phyloP scores from a whole-genome alignment of 2,797 vertebrate genomes.

The Pipistrellus nathusii region DNA sequence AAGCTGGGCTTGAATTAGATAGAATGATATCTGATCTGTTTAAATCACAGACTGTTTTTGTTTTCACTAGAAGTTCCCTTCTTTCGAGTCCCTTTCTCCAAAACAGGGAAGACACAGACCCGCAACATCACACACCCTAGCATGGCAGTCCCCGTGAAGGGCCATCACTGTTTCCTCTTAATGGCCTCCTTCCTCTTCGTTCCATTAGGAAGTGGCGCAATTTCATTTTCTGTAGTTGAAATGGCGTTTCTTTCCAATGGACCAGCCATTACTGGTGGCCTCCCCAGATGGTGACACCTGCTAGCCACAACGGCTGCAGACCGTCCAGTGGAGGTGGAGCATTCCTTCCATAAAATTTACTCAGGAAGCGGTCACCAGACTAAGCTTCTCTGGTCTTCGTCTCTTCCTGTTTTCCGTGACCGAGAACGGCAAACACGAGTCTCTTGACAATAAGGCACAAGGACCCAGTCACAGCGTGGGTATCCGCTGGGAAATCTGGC shows the following conservation, averaged over 20 bases:
- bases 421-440: neutral
- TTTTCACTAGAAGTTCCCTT: neutral
- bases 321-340: neutral
- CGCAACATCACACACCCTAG: neutral
- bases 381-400: neutral
- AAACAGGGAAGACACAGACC: neutral
- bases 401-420: neutral
- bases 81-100: neutral
- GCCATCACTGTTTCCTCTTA: neutral
- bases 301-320: neutral
- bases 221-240: constrained; percentile 36
- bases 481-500: constrained; percentile 42
- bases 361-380: neutral
- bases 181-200: constrained; percentile 2
- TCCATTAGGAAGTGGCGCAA: neutral
- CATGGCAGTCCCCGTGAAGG: neutral
- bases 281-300: neutral
- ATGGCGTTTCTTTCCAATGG: constrained; percentile 10
- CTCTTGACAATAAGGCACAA: constrained; percentile 38
- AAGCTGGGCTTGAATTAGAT: neutral
- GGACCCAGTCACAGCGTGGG: constrained; percentile 62
- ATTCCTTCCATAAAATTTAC: neutral
- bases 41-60: constrained; percentile 8
- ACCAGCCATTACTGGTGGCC: neutral
- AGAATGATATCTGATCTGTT: neutral